Conservation (phyloP, 2,888 invertebrate species). For the Caenorhabditis panamensis region DNA sequence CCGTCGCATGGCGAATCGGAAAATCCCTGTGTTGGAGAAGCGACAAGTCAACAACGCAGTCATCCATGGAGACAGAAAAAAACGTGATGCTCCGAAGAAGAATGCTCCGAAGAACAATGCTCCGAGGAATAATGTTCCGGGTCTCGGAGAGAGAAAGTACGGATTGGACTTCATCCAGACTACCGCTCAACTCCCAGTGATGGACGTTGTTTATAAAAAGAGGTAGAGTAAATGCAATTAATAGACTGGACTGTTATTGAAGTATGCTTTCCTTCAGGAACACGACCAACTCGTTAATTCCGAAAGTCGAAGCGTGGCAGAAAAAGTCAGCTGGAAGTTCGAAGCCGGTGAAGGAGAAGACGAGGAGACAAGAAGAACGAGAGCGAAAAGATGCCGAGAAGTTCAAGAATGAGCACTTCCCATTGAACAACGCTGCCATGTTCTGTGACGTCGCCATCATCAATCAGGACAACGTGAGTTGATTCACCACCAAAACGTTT, state of each 20-base stretch:
- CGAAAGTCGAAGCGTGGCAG: too few relatives aligned
- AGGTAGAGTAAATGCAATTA: too few relatives aligned
- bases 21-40: too few relatives aligned
- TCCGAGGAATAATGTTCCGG: not conserved
- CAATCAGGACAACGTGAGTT: not conserved
- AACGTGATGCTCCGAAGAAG: too few relatives aligned
- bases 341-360: not conserved
- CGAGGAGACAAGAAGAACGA: not conserved
- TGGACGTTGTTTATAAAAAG: not conserved
- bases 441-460: not conserved
- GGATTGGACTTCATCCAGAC: constrained; percentile 13
- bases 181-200: not conserved
- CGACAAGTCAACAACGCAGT: too few relatives aligned
- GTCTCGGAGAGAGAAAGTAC: not conserved
- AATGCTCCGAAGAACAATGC: too few relatives aligned
- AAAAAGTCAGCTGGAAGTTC: too few relatives aligned
- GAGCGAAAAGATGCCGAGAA: not conserved
- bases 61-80: too few relatives aligned
- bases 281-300: too few relatives aligned
- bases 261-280: too few relatives aligned
- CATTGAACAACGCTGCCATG: not conserved
- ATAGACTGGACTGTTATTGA: too few relatives aligned
- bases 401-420: not conserved
- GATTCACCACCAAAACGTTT: not conserved
- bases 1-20: not conserved